These are phyloP conservation scores for Microdon myrmicae DNA, from an alignment of 2,888 invertebrate species.

Conservation along the genomic window DNA sequence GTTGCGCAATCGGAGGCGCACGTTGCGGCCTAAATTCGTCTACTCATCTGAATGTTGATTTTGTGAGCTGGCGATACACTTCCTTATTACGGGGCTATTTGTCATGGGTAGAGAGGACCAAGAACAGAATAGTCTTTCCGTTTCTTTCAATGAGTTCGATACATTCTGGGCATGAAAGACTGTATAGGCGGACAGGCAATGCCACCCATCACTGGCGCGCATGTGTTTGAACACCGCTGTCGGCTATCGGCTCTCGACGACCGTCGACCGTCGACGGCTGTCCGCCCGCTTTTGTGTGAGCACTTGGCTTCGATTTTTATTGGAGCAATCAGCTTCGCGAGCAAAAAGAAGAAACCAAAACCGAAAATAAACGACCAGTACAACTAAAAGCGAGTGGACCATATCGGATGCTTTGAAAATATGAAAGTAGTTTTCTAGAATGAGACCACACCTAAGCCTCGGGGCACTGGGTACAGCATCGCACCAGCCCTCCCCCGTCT, in stretches of 20 bases:
- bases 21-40: constrained; percentile 9
- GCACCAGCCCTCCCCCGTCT: constrained; percentile 37
- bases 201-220: too few species aligned
- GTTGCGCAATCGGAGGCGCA: constrained; percentile 38
- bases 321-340: constrained; percentile 49
- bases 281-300: constrained; percentile 48
- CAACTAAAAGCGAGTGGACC: constrained; percentile 54
- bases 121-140: constrained; percentile 1
- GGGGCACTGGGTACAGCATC: constrained; percentile 39
- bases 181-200: too few species aligned
- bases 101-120: background rate
- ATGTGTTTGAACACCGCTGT: constrained; percentile 32
- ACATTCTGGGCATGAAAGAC: too few species aligned
- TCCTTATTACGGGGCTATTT: constrained; percentile 3
- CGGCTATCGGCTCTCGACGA: constrained; percentile 17
- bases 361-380: constrained; percentile 47
- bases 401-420: constrained; percentile 57
- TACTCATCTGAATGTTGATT: background rate
- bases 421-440: constrained; percentile 64
- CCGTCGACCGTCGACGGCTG: constrained; percentile 52
- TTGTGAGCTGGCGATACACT: constrained; percentile 2
- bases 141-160: too few species aligned
- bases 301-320: constrained; percentile 52
- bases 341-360: constrained; percentile 51
- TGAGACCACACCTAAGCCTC: constrained; percentile 61